A percentile compares a stretch with the other conserved stretches of the same genome.
phyloP scores from a whole-genome alignment of 2,888 invertebrate genomes.

The Drosophila lacicola region DNA sequence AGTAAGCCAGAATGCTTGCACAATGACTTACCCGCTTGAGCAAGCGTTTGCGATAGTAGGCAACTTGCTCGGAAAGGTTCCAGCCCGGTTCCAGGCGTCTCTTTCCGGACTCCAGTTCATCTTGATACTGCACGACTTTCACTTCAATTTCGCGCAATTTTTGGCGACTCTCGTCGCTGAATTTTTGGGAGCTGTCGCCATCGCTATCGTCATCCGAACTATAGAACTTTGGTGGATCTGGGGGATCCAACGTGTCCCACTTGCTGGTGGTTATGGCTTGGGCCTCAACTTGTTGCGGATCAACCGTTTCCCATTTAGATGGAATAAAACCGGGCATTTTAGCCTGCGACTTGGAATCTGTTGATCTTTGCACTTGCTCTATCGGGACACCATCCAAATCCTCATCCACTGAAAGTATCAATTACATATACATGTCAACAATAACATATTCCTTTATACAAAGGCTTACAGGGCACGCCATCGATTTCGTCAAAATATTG shows the following conservation, averaged over 20 bases:
- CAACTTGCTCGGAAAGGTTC: slow-evolving; percentile 92
- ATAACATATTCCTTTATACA: background rate
- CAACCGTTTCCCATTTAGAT: slow-evolving; percentile 98
- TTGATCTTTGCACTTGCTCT: slow-evolving; percentile 83
- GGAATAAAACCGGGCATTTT: slow-evolving; percentile 91
- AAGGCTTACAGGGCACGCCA: slow-evolving; percentile 87
- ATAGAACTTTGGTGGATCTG: slow-evolving; percentile 84
- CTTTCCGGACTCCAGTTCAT: slow-evolving; percentile 95
- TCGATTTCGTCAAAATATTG: slow-evolving; percentile 88
- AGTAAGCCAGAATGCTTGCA: background rate
- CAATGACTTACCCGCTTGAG: slow-evolving; percentile 89
- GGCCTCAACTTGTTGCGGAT: slow-evolving; percentile 92
- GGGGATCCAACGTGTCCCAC: slow-evolving; percentile 91
- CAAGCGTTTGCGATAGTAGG: slow-evolving; percentile 95
- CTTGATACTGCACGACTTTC: slow-evolving; percentile 97
- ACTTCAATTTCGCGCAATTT: slow-evolving; percentile 96
- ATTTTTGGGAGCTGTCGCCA: slow-evolving; percentile 86
- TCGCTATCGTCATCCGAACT: slow-evolving; percentile 79
- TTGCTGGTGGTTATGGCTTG: slow-evolving; percentile 95
- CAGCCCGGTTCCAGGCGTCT: slow-evolving; percentile 90
- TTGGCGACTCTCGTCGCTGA: slow-evolving; percentile 89
- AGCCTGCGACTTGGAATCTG: slow-evolving; percentile 54
- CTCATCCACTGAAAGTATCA: slow-evolving; percentile 87
- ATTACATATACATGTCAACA: background rate
- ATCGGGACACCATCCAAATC: slow-evolving; percentile 92